These are phyloP conservation scores for Apis cerana DNA, from an alignment of 1,140 invertebrate species.

Conservation along the genomic window DNA sequence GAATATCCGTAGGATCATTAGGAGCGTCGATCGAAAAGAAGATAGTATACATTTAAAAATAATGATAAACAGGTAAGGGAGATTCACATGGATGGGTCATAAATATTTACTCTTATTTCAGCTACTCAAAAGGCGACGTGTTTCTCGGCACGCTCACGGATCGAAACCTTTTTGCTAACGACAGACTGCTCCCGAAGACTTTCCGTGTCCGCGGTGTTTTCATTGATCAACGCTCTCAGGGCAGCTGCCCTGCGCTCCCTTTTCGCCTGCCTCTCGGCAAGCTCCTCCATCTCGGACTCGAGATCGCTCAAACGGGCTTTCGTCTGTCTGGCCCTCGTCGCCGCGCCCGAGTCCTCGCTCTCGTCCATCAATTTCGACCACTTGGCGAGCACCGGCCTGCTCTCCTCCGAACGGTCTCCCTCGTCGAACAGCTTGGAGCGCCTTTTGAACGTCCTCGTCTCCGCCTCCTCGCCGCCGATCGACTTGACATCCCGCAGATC, in stretches of 20 bases:
- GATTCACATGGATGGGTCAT: no score
- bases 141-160: conserved; percentile 69
- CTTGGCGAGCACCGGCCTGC: conserved; percentile 73
- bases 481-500: conserved; percentile 7
- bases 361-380: conserved; percentile 74
- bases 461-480: conserved; percentile 70
- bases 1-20: no score
- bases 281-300: conserved; percentile 80
- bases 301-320: conserved; percentile 79
- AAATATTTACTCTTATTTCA: background rate
- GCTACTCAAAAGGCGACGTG: conserved; percentile 68
- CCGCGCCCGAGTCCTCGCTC: conserved; percentile 56
- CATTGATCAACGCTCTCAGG: conserved; percentile 77
- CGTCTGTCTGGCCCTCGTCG: conserved; percentile 75
- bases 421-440: conserved; percentile 78
- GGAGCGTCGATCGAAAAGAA: no score
- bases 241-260: conserved; percentile 77
- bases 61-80: no score
- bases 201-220: conserved; percentile 65
- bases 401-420: conserved; percentile 78
- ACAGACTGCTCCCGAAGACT: conserved; percentile 25
- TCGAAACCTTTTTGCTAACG: conserved; percentile 63
- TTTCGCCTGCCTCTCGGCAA: conserved; percentile 79
- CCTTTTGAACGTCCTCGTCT: conserved; percentile 65
- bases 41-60: no score